These are phyloP conservation scores for Spodoptera frugiperda DNA, from an alignment of 1,140 invertebrate species.

Conservation along the genomic window DNA sequence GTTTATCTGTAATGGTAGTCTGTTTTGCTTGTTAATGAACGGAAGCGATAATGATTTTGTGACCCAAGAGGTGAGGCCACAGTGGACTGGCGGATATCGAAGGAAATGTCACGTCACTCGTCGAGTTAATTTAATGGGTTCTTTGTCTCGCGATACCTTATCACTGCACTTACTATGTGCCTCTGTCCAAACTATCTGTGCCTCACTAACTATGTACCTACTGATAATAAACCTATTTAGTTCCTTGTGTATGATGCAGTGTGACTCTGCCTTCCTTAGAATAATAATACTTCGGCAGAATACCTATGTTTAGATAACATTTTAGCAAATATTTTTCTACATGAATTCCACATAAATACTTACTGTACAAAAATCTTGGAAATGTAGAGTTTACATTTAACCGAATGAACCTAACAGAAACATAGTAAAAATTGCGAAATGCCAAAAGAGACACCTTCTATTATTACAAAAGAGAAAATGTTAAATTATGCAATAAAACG, in stretches of 20 bases:
- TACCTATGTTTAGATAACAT: slow-evolving; percentile 3
- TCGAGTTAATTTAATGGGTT: slow-evolving; percentile 80
- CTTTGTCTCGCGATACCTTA: slow-evolving; percentile 84
- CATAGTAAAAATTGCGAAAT: neutral
- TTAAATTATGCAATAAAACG: neutral
- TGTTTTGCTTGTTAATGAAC: slow-evolving; percentile 69
- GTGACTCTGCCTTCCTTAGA: slow-evolving; percentile 1
- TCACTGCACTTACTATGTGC: slow-evolving; percentile 60
- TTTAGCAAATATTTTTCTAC: neutral
- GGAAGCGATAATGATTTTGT: slow-evolving; percentile 83
- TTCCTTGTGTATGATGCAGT: neutral
- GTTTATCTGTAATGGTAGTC: slow-evolving; percentile 49
- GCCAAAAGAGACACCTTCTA: neutral
- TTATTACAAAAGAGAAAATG: too few relatives aligned
- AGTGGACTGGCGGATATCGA: slow-evolving; percentile 74
- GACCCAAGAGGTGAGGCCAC: slow-evolving; percentile 80
- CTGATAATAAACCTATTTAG: slow-evolving; percentile 42
- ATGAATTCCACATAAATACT: neutral
- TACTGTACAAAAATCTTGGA: neutral
- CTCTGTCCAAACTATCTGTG: slow-evolving; percentile 51
- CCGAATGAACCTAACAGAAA: neutral
- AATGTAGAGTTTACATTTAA: too few relatives aligned
- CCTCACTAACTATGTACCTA: slow-evolving; percentile 45
- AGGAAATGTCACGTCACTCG: slow-evolving; percentile 83
- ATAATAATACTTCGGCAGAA: neutral